Percentiles rank a stretch among this genome's conserved stretches.
Conservation (phyloP, 2,797 vertebrate species). For the Diceros bicornis region DNA sequence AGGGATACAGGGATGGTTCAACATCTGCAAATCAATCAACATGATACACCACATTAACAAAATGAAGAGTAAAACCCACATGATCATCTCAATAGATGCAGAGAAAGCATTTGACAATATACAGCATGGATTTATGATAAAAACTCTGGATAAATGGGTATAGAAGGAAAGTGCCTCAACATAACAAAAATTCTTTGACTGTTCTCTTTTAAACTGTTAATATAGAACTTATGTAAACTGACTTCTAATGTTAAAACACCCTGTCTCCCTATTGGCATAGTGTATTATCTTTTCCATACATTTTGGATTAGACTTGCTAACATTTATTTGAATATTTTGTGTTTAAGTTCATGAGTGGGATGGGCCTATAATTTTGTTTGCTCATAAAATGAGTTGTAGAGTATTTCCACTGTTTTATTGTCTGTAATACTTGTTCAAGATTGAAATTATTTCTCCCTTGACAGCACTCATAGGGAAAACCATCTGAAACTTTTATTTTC, state of each 20-base stretch:
- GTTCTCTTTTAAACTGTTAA: not conserved
- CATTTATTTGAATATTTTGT: not conserved
- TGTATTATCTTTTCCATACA: not conserved
- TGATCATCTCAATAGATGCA: too few relatives aligned
- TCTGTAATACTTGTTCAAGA: slow-evolving; percentile 1
- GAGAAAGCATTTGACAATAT: too few relatives aligned
- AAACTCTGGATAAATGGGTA: too few relatives aligned
- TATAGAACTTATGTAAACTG: not conserved
- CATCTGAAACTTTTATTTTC: not conserved
- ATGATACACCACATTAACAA: too few relatives aligned
- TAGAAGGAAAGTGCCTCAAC: too few relatives aligned
- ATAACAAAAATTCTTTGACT: not conserved
- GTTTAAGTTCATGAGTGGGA: not conserved
- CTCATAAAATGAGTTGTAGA: not conserved
- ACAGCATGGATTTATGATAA: too few relatives aligned
- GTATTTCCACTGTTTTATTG: not conserved
- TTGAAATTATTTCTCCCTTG: not conserved
- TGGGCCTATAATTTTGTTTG: not conserved
- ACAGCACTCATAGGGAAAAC: not conserved
- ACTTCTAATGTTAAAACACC: slow-evolving; percentile 8
- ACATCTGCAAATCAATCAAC: too few relatives aligned
- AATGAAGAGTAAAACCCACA: too few relatives aligned
- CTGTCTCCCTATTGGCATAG: not conserved
- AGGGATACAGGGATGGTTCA: too few relatives aligned
- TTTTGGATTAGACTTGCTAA: slow-evolving; percentile 1